Percentiles rank a stretch among this genome's conserved stretches.
These are phyloP conservation scores for Hyposmocoma kahamanoa DNA, from an alignment of 1,140 invertebrate species.

Conservation along the genomic window DNA sequence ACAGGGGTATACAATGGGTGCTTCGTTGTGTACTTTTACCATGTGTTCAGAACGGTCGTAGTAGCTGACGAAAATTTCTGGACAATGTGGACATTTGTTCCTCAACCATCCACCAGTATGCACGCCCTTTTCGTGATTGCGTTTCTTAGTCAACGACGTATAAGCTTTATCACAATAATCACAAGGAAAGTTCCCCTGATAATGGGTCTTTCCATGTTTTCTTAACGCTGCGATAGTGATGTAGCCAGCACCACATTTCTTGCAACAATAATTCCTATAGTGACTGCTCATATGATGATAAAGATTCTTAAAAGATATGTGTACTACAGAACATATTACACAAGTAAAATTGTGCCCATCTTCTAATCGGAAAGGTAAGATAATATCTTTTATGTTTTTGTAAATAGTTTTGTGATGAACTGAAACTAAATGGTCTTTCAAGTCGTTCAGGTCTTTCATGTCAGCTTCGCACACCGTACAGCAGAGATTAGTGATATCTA, in stretches of 20 bases:
- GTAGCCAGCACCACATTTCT: constrained; percentile 58
- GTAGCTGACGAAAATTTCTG: constrained; percentile 65
- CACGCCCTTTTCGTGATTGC: constrained; percentile 60
- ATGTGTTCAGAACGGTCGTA: constrained; percentile 63
- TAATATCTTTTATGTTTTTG: constrained; percentile 61
- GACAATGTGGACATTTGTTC: constrained; percentile 69
- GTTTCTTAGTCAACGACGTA: constrained; percentile 55
- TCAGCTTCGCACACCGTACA: constrained; percentile 44
- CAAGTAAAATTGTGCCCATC: constrained; percentile 53
- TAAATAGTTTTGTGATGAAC: constrained; percentile 52
- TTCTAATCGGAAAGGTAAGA: constrained; percentile 54
- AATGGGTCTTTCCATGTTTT: constrained; percentile 60
- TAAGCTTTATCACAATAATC: constrained; percentile 54
- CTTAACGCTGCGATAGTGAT: constrained; percentile 59
- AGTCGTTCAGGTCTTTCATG: constrained; percentile 49
- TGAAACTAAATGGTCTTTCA: constrained; percentile 41
- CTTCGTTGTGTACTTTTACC: constrained; percentile 57
- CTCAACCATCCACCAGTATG: constrained; percentile 56
- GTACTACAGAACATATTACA: constrained; percentile 52
- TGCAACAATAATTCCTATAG: constrained; percentile 63
- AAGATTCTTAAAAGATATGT: constrained; percentile 61
- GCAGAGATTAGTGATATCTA: constrained; percentile 52
- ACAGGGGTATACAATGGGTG: constrained; percentile 53
- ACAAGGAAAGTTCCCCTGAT: constrained; percentile 57
- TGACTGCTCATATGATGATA: constrained; percentile 67